Conservation (phyloP, 2,888 invertebrate species). For the Ellobium chinense region DNA sequence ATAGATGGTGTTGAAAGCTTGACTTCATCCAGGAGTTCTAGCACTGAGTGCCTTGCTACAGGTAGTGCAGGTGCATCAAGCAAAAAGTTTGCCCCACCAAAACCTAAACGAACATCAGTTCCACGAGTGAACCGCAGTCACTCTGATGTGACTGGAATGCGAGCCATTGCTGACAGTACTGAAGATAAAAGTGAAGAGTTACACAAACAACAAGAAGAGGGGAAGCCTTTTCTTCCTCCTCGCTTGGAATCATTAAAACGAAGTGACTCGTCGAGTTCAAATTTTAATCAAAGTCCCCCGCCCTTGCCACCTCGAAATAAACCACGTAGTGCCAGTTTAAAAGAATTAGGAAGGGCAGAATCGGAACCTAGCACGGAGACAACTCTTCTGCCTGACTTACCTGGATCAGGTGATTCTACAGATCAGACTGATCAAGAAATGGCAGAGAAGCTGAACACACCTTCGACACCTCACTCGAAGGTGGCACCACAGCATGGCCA, state of each 20-base stretch:
- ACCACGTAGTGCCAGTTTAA: conserved; percentile 23
- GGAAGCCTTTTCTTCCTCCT: conserved; percentile 50
- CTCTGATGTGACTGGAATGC: conserved; percentile 68
- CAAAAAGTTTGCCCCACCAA: conserved; percentile 63
- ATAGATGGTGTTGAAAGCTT: conserved; percentile 24
- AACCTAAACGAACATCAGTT: conserved; percentile 67
- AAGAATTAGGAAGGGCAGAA: neutral
- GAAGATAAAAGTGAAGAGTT: conserved; percentile 25
- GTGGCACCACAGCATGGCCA: neutral
- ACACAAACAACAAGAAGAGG: conserved; percentile 11
- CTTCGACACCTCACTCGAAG: neutral
- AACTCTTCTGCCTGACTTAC: neutral
- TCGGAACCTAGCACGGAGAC: neutral
- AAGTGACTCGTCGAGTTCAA: conserved; percentile 16
- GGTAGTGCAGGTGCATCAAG: conserved; percentile 46
- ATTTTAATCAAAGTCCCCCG: conserved; percentile 45
- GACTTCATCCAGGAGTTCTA: conserved; percentile 20
- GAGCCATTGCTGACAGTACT: conserved; percentile 52
- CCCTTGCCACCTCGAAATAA: conserved; percentile 55
- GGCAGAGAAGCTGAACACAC: neutral
- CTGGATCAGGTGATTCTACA: neutral
- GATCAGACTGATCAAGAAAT: neutral
- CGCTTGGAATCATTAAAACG: conserved; percentile 45
- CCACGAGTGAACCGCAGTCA: conserved; percentile 64
- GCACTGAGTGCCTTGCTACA: conserved; percentile 41